Evolutionary conservation across 2,888 invertebrate species (phyloP).

Genomic region (Chaetogeoica ovagalla): DNA sequence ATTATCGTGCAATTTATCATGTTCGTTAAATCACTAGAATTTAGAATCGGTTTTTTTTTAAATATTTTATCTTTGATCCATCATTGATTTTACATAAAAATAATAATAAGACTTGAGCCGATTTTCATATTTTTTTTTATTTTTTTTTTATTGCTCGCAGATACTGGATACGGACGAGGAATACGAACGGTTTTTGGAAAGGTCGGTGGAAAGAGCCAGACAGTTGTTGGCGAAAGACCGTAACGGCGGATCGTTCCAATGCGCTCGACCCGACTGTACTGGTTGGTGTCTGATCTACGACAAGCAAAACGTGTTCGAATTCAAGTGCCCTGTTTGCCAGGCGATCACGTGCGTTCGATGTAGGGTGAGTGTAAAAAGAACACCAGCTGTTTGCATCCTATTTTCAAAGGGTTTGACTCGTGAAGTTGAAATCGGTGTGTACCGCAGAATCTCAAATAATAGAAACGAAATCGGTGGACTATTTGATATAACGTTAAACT

Average conservation of each 20-base stretch:
- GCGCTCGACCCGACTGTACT: slow-evolving; percentile 83
- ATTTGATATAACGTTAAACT: too few relatives aligned
- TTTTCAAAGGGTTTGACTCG: too few relatives aligned
- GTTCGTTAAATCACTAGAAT: too few relatives aligned
- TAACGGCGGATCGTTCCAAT: slow-evolving; percentile 74
- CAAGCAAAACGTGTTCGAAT: slow-evolving; percentile 71
- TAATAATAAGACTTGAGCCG: too few relatives aligned
- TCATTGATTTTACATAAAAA: too few relatives aligned
- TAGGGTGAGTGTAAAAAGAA: slow-evolving; percentile 67
- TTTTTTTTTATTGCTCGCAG: slow-evolving; percentile 57
- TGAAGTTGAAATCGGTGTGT: too few relatives aligned
- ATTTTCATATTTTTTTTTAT: too few relatives aligned
- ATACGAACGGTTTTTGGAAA: slow-evolving; percentile 78
- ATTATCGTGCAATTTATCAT: slow-evolving; percentile 7
- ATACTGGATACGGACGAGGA: slow-evolving; percentile 70
- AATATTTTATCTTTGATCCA: too few relatives aligned
- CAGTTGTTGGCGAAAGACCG: slow-evolving; percentile 69
- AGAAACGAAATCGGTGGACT: too few relatives aligned
- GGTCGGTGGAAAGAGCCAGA: slow-evolving; percentile 80
- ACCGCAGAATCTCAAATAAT: too few relatives aligned
- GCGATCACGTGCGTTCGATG: slow-evolving; percentile 60
- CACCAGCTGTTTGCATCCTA: too few relatives aligned
- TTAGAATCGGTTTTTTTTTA: too few relatives aligned
- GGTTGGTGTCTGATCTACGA: slow-evolving; percentile 91
- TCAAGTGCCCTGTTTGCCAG: slow-evolving; percentile 79